phyloP scores from a whole-genome alignment of 2,888 invertebrate genomes.

The Spilarctia lutea region DNA sequence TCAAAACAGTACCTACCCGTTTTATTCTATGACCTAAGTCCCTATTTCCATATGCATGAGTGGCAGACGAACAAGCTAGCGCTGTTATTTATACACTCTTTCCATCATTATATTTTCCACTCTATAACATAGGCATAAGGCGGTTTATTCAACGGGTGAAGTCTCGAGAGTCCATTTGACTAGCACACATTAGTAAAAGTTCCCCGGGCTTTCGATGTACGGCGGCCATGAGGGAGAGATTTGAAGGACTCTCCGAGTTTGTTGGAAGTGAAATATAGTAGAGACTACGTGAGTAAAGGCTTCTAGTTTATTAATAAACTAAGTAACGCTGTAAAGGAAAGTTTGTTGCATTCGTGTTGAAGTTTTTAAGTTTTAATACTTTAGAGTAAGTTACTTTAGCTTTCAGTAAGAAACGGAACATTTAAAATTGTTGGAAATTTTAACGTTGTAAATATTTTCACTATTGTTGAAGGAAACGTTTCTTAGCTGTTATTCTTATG shows the following conservation, averaged over 20 bases:
- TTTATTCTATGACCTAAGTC: slow-evolving; percentile 78
- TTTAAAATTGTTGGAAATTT: not conserved
- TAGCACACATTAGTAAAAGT: slow-evolving; percentile 85
- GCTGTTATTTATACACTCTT: slow-evolving; percentile 64
- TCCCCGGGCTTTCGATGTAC: slow-evolving; percentile 70
- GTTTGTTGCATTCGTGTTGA: slow-evolving; percentile 16
- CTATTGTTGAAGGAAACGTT: not conserved
- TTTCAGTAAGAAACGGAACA: not conserved
- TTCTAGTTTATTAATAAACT: slow-evolving; percentile 26
- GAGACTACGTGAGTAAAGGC: slow-evolving; percentile 21
- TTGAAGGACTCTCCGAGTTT: slow-evolving; percentile 47
- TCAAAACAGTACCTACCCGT: slow-evolving; percentile 56
- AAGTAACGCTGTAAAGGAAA: slow-evolving; percentile 23
- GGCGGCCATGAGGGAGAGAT: slow-evolving; percentile 61
- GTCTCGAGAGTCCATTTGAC: slow-evolving; percentile 84
- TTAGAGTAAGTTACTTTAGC: not conserved
- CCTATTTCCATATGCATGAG: slow-evolving; percentile 85
- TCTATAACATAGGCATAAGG: slow-evolving; percentile 64
- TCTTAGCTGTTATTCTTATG: not conserved
- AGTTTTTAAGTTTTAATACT: slow-evolving; percentile 9
- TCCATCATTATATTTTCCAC: slow-evolving; percentile 62
- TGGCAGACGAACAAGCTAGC: slow-evolving; percentile 65
- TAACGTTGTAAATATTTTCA: not conserved
- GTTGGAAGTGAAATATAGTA: slow-evolving; percentile 31
- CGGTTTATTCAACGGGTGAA: slow-evolving; percentile 66